Conservation (phyloP, 2,888 invertebrate genomes). For the Dolomedes plantarius region DNA sequence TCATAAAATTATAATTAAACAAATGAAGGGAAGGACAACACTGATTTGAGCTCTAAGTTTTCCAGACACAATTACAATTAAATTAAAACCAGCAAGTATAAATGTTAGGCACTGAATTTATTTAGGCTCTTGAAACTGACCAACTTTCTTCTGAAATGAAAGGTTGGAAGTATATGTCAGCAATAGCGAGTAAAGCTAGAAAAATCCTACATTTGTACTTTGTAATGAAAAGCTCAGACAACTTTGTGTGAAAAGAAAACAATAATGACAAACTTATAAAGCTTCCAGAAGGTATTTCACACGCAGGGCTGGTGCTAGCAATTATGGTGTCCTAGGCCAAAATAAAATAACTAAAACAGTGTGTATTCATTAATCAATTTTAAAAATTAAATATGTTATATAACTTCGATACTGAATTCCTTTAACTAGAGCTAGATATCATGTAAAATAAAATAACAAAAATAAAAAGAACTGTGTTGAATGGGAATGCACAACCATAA, state of each 20-base stretch:
- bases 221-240: constrained; percentile 28
- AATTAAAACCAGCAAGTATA: not conserved
- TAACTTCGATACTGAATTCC: too few relatives aligned
- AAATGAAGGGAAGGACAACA: not conserved
- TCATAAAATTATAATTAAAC: not conserved
- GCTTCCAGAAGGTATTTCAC: too few relatives aligned
- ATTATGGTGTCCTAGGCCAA: too few relatives aligned
- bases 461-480: too few relatives aligned
- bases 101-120: constrained; percentile 26
- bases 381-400: too few relatives aligned
- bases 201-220: constrained; percentile 22
- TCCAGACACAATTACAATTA: not conserved
- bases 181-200: constrained; percentile 10
- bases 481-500: too few relatives aligned
- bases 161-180: not conserved
- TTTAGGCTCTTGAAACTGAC: constrained; percentile 9
- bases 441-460: too few relatives aligned
- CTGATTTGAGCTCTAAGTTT: not conserved
- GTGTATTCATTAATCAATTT: too few relatives aligned
- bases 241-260: not conserved
- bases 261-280: not conserved
- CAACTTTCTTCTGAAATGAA: not conserved
- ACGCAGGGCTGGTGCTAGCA: too few relatives aligned
- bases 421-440: too few relatives aligned
- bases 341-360: too few relatives aligned